Base-by-base conservation (phyloP, 2,113 vertebrate species). In the Malurus melanocephalus region DNA sequence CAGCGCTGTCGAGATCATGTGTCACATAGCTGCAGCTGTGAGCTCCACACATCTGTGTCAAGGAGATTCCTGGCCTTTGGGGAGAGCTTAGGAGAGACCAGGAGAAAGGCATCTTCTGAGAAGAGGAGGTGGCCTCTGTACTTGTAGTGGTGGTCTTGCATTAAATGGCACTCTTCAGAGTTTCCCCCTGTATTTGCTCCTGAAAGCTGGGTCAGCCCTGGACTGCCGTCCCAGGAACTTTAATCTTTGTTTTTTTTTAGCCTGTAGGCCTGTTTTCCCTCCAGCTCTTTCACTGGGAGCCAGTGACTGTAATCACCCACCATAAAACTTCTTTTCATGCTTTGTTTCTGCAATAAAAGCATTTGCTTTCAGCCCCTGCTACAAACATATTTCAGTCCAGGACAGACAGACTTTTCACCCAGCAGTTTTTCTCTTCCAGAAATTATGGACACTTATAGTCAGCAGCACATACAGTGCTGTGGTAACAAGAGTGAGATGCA, bases 371-470 rank as follows among this genome's bases (percentile, higher is more conserved):
- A 51, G 15, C 27, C n/a, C 26, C 26, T 56, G 23, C 7, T 4
- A 32, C 21, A 22, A 30, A 59, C 72, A 7, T 35, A 7, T 45
- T 82, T 67, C n/a, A 26, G 49, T 52, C 30, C 52, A 76, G 74
- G 80, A 69, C 51, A 78, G 68, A 32, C 40, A 76, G 72, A 76
- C 32, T 71, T 75, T 48, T 46, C 42, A 67, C 59, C 67, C 60
- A 32, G 64, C 84, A 73, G 45, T 66, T 93, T 87, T 94, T 97
- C 95, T 97, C 91, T 95, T 96, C 96, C 96, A 95, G 97, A 97
- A 96, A 94, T 96, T 93, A 93, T 80, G 96, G 95, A 85, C 51
- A 40, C 81, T 82, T 18, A 5, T 61, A 91, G 89, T 82, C 85
- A 67, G 82, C 93, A 95, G 93, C 78, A 74, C 66, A 27, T 71